Conservation (phyloP, 1,140 invertebrate species). For the Reticulitermes speratus region DNA sequence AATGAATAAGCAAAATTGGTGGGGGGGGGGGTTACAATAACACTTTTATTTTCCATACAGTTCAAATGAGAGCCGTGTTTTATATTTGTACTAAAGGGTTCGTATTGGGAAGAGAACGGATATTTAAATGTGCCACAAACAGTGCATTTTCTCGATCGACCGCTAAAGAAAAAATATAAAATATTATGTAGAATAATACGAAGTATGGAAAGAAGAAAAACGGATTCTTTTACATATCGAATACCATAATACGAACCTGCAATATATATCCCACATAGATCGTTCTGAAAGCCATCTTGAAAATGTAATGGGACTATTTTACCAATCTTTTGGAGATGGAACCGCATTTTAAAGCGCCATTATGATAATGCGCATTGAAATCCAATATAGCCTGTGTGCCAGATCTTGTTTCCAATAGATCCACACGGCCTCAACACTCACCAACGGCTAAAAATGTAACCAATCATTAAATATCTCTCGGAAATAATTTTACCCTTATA, state of each 20-base stretch:
- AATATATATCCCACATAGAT: slow-evolving; percentile 25
- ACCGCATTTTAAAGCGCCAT: slow-evolving; percentile 33
- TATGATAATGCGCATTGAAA: slow-evolving; percentile 33
- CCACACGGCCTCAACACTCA: background rate
- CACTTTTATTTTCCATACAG: background rate
- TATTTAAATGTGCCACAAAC: background rate
- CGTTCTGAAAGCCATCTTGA: slow-evolving; percentile 29
- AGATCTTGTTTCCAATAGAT: background rate
- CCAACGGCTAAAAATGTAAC: background rate
- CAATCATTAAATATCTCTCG: background rate
- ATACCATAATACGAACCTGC: slow-evolving; percentile 21
- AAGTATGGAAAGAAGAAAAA: background rate
- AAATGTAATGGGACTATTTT: slow-evolving; percentile 23
- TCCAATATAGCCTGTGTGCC: slow-evolving; percentile 23
- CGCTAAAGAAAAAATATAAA: background rate
- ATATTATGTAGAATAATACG: background rate
- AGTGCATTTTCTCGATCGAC: background rate
- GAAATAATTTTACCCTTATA: too few species aligned
- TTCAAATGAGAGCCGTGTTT: background rate
- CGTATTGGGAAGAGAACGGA: background rate
- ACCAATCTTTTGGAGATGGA: background rate
- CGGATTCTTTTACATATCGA: slow-evolving; percentile 24
- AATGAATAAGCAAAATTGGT: background rate
- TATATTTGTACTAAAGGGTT: background rate
- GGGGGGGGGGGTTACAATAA: background rate